Evolutionary conservation across 2,888 invertebrate genomes (phyloP).

Genomic region (Morpho helenor): DNA sequence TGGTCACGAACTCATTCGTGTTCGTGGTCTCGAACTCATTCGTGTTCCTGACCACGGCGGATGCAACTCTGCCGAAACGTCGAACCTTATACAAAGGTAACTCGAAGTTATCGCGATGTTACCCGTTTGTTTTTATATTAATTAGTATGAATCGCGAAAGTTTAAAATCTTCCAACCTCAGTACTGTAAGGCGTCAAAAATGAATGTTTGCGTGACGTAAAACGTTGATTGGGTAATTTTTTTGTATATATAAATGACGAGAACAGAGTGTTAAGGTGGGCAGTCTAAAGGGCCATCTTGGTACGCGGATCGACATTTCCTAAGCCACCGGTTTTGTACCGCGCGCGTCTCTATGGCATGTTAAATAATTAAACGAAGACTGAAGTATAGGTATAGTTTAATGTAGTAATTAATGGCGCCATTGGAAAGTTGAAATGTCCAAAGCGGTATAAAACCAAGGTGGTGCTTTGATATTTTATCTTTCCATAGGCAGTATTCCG

Average conservation of each 20-base stretch:
- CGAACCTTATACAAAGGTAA: too few species aligned
- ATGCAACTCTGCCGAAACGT: too few species aligned
- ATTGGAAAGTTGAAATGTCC: conserved; percentile 34
- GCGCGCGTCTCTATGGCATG: conserved; percentile 57
- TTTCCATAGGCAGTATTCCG: conserved; percentile 24
- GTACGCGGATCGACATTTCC: conserved; percentile 21
- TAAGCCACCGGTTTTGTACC: conserved; percentile 28
- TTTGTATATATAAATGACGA: conserved; percentile 21
- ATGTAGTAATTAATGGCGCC: conserved; percentile 63
- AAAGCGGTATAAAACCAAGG: conserved; percentile 23
- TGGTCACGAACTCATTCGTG: too few species aligned
- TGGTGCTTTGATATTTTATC: conserved; percentile 23
- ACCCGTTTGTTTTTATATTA: too few species aligned
- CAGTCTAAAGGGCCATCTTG: conserved; percentile 23
- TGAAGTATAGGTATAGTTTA: conserved; percentile 75
- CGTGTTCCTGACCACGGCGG: too few species aligned
- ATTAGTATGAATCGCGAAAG: too few species aligned
- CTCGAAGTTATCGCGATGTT: too few species aligned
- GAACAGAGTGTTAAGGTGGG: conserved; percentile 15
- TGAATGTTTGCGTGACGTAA: conserved; percentile 7
- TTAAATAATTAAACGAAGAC: conserved; percentile 74
- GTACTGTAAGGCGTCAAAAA: background rate
- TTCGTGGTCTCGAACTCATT: too few species aligned
- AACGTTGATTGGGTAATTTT: conserved; percentile 5
- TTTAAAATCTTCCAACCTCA: too few species aligned